These are phyloP conservation scores for Mythimna impura DNA, from an alignment of 2,888 invertebrate genomes.

Conservation along the genomic window DNA sequence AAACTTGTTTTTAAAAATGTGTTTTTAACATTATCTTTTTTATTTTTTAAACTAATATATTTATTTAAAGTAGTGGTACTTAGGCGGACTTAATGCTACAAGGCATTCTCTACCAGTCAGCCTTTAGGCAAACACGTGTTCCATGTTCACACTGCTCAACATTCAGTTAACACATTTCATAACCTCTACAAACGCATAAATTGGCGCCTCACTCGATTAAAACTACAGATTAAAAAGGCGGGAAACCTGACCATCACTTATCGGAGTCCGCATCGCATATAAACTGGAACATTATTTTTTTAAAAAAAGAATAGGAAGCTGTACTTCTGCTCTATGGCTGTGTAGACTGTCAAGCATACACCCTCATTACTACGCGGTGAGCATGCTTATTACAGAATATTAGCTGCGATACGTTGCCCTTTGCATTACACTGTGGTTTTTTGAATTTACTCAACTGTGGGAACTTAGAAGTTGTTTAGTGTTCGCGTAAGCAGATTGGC, in stretches of 20 bases:
- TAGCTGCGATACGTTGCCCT: slow-evolving; percentile 73
- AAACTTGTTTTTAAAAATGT: too few species aligned
- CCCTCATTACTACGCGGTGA: slow-evolving; percentile 70
- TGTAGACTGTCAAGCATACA: slow-evolving; percentile 54
- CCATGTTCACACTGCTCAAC: slow-evolving; percentile 10
- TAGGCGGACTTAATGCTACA: too few species aligned
- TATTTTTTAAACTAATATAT: too few species aligned
- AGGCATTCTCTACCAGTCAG: too few species aligned
- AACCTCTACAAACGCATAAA: slow-evolving; percentile 25
- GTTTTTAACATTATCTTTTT: too few species aligned
- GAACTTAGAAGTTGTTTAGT: slow-evolving; percentile 67
- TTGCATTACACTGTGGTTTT: slow-evolving; percentile 77
- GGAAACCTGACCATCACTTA: slow-evolving; percentile 12
- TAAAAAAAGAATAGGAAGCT: slow-evolving; percentile 12
- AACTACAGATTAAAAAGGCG: slow-evolving; percentile 39
- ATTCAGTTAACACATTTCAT: slow-evolving; percentile 33
- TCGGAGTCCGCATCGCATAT: slow-evolving; percentile 32
- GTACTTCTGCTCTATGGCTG: slow-evolving; percentile 51
- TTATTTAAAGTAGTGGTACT: too few species aligned
- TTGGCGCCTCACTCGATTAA: slow-evolving; percentile 42
- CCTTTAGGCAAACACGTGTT: slow-evolving; percentile 4
- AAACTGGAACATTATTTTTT: slow-evolving; percentile 34
- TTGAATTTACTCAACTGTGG: slow-evolving; percentile 80
- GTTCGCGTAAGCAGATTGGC: slow-evolving; percentile 58
- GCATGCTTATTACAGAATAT: slow-evolving; percentile 76